Evolutionary conservation across 2,797 vertebrate genomes (phyloP).

Genomic region (Pygocentrus nattereri): DNA sequence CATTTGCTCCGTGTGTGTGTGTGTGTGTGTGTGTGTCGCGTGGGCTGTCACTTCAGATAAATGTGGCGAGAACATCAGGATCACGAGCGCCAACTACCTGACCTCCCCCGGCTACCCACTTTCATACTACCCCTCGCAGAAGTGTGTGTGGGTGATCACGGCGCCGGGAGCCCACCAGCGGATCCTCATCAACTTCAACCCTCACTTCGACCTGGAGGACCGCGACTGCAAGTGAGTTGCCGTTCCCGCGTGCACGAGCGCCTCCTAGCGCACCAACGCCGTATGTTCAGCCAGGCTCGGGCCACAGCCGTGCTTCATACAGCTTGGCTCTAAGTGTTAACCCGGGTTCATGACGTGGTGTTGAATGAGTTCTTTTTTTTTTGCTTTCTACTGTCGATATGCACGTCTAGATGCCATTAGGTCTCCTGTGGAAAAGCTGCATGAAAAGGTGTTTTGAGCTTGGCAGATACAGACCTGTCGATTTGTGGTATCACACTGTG

Average conservation of each 20-base stretch:
- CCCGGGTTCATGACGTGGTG: background rate
- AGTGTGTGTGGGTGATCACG: slow-evolving; percentile 95
- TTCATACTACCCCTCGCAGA: slow-evolving; percentile 90
- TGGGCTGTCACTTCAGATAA: slow-evolving; percentile 82
- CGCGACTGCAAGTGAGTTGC: slow-evolving; percentile 96
- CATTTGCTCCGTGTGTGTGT: background rate
- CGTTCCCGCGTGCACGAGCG: slow-evolving; percentile 74
- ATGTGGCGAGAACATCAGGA: slow-evolving; percentile 93
- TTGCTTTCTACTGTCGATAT: background rate
- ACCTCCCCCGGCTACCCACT: slow-evolving; percentile 95
- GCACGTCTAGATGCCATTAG: background rate
- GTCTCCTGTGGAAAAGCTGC: background rate
- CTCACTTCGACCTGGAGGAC: slow-evolving; percentile 98
- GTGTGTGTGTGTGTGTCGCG: background rate
- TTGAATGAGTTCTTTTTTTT: background rate
- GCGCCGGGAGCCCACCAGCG: slow-evolving; percentile 93
- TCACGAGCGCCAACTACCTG: slow-evolving; percentile 91
- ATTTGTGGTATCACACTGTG: background rate
- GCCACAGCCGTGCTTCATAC: slow-evolving; percentile 2
- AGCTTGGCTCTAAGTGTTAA: slow-evolving; percentile 17
- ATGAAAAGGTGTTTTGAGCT: background rate
- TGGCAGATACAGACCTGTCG: slow-evolving; percentile 14
- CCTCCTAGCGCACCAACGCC: slow-evolving; percentile 69
- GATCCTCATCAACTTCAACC: slow-evolving; percentile 99
- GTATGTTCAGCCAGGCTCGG: background rate